Percentiles rank a stretch among this genome's conserved stretches.
These are phyloP conservation scores for Apamea epomidion DNA, from an alignment of 2,888 invertebrate genomes.

Conservation along the genomic window DNA sequence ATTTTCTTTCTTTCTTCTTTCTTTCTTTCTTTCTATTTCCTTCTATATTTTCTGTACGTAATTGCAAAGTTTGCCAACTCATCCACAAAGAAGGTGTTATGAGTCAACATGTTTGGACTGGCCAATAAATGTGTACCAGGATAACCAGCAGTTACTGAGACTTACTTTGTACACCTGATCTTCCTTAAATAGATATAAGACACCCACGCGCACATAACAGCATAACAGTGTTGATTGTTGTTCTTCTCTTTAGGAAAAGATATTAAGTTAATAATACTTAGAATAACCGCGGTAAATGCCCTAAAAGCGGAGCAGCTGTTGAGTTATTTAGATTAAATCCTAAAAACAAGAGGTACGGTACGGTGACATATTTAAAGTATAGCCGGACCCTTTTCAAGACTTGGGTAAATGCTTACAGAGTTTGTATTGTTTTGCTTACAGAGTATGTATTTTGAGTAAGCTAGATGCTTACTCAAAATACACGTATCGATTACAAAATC, in stretches of 20 bases:
- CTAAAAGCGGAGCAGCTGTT: conserved; percentile 1
- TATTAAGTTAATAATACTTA: neutral
- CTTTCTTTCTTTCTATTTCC: too few relatives aligned
- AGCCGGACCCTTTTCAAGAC: conserved; percentile 5
- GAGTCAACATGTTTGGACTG: neutral
- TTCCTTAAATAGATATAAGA: neutral
- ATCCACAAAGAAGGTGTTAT: conserved; percentile 1
- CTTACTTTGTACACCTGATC: neutral
- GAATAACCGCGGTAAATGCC: neutral
- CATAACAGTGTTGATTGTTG: neutral
- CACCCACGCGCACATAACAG: neutral
- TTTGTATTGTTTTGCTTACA: too few relatives aligned
- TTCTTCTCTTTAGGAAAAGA: neutral
- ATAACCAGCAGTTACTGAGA: neutral
- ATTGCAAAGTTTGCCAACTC: neutral
- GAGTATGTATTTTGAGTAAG: too few relatives aligned
- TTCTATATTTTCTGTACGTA: neutral
- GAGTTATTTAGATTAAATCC: conserved; percentile 4
- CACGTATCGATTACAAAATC: too few relatives aligned
- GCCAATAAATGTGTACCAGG: conserved; percentile 5
- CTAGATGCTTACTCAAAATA: neutral
- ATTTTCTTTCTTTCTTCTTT: too few relatives aligned
- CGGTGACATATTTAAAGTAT: neutral
- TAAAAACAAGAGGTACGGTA: neutral
- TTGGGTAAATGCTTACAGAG: conserved; percentile 1